These are phyloP conservation scores for Nothoprocta pentlandii DNA, from an alignment of 2,113 vertebrate species.

Conservation along the genomic window DNA sequence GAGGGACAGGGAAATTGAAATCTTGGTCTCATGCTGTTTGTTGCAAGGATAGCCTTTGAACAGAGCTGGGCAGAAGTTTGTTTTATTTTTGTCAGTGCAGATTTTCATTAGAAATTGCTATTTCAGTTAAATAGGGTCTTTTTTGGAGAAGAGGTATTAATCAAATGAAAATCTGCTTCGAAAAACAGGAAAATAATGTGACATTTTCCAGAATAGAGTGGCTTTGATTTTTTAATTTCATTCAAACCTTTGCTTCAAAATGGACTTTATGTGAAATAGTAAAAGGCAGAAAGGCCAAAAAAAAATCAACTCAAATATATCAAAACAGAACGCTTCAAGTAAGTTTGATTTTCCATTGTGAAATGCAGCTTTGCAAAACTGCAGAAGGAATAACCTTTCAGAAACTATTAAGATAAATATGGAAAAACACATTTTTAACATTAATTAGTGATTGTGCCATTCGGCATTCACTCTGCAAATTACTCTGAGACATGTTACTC, in stretches of 20 bases:
- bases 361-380: not conserved
- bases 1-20: not conserved
- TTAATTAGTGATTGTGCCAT: not conserved
- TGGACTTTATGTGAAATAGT: not conserved
- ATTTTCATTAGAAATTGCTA: not conserved
- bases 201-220: not conserved
- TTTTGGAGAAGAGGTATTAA: not conserved
- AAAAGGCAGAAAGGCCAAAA: not conserved
- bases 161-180: not conserved
- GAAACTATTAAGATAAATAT: not conserved
- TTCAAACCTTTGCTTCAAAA: not conserved
- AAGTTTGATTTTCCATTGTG: not conserved
- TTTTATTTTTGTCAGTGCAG: not conserved
- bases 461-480: not conserved
- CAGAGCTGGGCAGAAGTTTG: not conserved
- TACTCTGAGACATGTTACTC: not conserved
- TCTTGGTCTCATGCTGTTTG: not conserved
- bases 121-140: not conserved
- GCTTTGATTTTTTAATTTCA: not conserved
- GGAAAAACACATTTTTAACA: not conserved
- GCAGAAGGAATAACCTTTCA: not conserved
- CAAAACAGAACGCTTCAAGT: not conserved
- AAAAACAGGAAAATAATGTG: not conserved
- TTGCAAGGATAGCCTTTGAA: not conserved
- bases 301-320: not conserved